phyloP scores from a whole-genome alignment of 1,140 invertebrate species.

The Dreissena rostriformis region DNA sequence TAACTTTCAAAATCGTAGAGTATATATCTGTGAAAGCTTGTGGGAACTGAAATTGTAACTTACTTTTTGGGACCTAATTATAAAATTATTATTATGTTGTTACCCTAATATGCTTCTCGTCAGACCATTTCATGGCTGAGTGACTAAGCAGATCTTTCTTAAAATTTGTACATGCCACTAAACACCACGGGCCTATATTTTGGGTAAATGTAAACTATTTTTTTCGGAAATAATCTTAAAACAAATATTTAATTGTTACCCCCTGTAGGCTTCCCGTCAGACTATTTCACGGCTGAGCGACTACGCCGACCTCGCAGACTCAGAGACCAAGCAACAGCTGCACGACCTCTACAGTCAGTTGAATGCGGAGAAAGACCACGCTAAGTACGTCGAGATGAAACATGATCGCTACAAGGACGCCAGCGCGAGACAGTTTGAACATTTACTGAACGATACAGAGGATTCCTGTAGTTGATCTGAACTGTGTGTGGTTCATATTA shows the following conservation, averaged over 20 bases:
- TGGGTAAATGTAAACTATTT: neutral
- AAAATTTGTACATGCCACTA: neutral
- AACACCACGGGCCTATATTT: neutral
- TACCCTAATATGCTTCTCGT: too few relatives aligned
- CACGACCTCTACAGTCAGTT: conserved; percentile 64
- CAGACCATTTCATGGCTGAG: too few relatives aligned
- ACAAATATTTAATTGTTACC: neutral
- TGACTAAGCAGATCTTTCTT: too few relatives aligned
- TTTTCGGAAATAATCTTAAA: neutral
- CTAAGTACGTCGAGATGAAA: conserved; percentile 67
- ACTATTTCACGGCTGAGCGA: conserved; percentile 74
- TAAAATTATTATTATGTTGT: too few relatives aligned
- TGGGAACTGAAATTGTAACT: too few relatives aligned
- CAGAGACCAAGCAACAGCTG: conserved; percentile 72
- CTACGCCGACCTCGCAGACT: conserved; percentile 72
- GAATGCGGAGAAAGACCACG: conserved; percentile 66
- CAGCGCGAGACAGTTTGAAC: conserved; percentile 61
- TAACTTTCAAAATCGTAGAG: too few relatives aligned
- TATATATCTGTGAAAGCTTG: too few relatives aligned
- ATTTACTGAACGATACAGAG: conserved; percentile 56
- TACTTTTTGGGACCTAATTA: too few relatives aligned
- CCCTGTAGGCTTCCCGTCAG: conserved; percentile 72
- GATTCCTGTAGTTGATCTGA: conserved; percentile 42
- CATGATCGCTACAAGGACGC: conserved; percentile 68
- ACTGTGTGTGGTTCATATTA: neutral